Base-by-base conservation (phyloP, 1,140 invertebrate species). In the Euura saliciscinereae region DNA sequence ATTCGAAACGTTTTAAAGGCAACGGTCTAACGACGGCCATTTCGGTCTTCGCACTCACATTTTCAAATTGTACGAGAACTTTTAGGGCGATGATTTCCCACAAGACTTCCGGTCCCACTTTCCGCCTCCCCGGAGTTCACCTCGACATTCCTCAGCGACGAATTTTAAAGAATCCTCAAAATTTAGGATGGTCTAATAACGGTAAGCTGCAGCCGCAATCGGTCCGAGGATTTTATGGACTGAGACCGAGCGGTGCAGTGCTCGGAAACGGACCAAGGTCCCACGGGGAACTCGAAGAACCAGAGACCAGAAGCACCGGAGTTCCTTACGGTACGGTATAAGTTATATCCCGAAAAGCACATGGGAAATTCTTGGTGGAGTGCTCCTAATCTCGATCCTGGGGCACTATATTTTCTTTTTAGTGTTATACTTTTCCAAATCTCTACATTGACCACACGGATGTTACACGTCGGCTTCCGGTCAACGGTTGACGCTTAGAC, bases 301-400 rank as follows among this genome's bases (percentile, higher is more conserved):
- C 8, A 42, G 43, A 28, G 28, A 28, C 28, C 28, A 28, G 66
- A 28, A 28, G 8, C 8, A 10, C 59, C 8, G 13, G 8, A 64
- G 28, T 28, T 64, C 59, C 59, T 64, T 10, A 64, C 8, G 8
- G 13, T 64, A 10, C 8, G 59, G 11, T 67, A 28, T 67, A 28
- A 42, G 8, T 67, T 42, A 7, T 67, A 67, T 42, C 28, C 66
- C 7, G 11, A 67, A 67, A 67, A 11, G 28, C 66, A 67, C 66
- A 67, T 67, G 66, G 66, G 66, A 67, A 67, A 67, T 67, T 67
- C 66, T 28, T 44, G 11, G 66, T 3, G 4, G 66, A 67, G 66
- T 67, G 66, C 51, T 59, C 66, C 13, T 67, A 67, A 67, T 67
- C 43, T 67, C 66, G 66, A 67, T 42, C 66, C 66, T 44, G 11